Evolutionary conservation across 53 echinoderm and acorn worm genomes (phyloP).

Genomic region (Luidia sarsii): DNA sequence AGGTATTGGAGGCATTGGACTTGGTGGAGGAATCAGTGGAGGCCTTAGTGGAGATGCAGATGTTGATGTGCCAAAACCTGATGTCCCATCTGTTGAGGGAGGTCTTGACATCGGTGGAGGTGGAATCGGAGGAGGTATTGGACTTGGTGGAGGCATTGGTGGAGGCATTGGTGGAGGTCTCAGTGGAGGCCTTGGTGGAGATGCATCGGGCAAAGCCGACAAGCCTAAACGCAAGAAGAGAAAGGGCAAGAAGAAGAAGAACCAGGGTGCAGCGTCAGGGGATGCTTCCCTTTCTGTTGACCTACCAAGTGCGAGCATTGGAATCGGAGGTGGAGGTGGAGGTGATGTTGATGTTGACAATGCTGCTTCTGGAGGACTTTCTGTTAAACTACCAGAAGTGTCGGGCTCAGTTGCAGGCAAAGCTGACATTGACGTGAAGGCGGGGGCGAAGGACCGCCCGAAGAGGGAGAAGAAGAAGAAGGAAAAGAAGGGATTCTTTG

Average conservation of each 20-base stretch:
- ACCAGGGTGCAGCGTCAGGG: constrained; percentile 60
- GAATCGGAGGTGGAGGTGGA: constrained; percentile 30
- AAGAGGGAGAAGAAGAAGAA: constrained; percentile 61
- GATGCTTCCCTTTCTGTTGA: constrained; percentile 42
- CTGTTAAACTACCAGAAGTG: constrained; percentile 43
- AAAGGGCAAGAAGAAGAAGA: constrained; percentile 55
- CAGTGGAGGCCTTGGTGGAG: not conserved
- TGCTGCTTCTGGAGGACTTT: constrained; percentile 57
- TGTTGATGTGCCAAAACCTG: constrained; percentile 22
- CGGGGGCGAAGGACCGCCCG: constrained; percentile 3
- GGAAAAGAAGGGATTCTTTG: constrained; percentile 66
- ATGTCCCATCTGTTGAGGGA: constrained; percentile 13
- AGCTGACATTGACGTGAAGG: constrained; percentile 26
- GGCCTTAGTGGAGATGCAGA: constrained; percentile 35
- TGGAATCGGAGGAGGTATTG: constrained; percentile 15
- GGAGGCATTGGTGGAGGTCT: constrained; percentile 19
- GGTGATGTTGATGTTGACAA: constrained; percentile 49
- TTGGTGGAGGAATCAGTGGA: constrained; percentile 45
- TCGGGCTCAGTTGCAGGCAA: constrained; percentile 46
- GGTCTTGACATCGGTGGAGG: constrained; percentile 27
- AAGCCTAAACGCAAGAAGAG: constrained; percentile 49
- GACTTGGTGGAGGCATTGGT: constrained; percentile 10
- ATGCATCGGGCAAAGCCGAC: not conserved
- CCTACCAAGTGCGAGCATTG: constrained; percentile 33
- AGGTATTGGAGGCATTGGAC: constrained; percentile 10